Percentiles rank a stretch among this genome's conserved stretches.
Evolutionary conservation across 2,113 vertebrate species (phyloP).

Genomic region (Hypocryptadius cinnamomeus): DNA sequence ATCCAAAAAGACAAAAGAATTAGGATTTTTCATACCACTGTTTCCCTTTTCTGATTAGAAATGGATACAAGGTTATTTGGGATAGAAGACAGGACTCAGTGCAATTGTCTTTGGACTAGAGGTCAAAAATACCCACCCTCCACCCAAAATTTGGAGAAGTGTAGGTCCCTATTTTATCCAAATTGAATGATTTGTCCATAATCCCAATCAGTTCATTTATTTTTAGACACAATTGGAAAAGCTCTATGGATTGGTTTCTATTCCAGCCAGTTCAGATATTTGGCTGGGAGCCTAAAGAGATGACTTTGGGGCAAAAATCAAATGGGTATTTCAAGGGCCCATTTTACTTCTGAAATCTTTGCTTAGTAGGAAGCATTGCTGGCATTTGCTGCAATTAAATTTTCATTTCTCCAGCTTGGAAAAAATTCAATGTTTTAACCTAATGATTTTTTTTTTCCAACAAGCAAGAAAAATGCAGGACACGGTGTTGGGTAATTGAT

Average conservation of each 20-base stretch:
- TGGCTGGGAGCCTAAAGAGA: background rate
- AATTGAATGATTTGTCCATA: background rate
- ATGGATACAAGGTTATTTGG: background rate
- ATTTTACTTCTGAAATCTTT: background rate
- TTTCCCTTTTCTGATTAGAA: background rate
- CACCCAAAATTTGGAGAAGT: background rate
- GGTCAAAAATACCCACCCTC: background rate
- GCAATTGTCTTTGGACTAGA: background rate
- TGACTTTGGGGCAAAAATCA: background rate
- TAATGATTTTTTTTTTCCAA: background rate
- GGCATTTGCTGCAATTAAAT: background rate
- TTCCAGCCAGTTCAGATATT: background rate
- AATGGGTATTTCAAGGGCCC: background rate
- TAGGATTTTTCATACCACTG: background rate
- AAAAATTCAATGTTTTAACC: background rate
- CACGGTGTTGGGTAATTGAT: fast-evolving
- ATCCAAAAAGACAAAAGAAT: background rate
- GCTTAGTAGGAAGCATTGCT: background rate
- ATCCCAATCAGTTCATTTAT: background rate
- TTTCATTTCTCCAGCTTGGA: background rate
- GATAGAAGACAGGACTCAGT: background rate
- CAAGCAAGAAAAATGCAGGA: background rate
- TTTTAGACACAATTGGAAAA: background rate
- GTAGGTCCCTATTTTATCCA: background rate
- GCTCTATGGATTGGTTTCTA: background rate